Percentiles rank a stretch among this genome's conserved stretches.
Conservation (phyloP, 53 echinoderm and acorn worm genomes). For the Paracentrotus lividus region DNA sequence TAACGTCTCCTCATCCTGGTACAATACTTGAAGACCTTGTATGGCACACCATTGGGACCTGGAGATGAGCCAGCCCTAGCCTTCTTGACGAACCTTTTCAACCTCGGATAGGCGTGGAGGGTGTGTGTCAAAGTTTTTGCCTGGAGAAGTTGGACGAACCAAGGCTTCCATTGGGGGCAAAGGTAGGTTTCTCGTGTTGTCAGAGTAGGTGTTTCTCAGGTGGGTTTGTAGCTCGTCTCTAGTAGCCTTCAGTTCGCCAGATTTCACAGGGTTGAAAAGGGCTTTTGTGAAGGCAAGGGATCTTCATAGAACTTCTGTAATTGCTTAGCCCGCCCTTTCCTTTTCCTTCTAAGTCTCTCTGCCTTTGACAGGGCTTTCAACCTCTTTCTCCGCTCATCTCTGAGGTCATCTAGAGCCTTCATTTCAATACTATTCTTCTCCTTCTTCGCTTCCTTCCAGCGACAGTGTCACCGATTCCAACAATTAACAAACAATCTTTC, state of each 20-base stretch:
- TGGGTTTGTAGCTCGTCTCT: neutral
- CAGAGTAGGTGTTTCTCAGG: neutral
- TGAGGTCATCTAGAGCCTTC: neutral
- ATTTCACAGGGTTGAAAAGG: neutral
- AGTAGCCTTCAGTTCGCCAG: neutral
- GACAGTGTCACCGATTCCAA: too few relatives aligned
- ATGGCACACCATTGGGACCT: conserved; percentile 24
- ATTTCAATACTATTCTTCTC: neutral
- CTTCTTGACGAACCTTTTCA: neutral
- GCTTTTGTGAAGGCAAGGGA: neutral
- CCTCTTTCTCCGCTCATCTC: neutral
- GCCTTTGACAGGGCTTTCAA: neutral
- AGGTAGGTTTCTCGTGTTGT: neutral
- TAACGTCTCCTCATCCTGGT: neutral
- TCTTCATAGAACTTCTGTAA: neutral
- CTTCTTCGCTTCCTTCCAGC: neutral
- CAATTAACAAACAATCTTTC: too few relatives aligned
- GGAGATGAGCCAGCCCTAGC: neutral
- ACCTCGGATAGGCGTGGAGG: conserved; percentile 12
- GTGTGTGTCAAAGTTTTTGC: neutral
- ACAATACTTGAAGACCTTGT: neutral
- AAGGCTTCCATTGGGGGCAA: neutral
- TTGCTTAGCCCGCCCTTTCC: conserved; percentile 1
- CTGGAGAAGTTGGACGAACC: neutral
- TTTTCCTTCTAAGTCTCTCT: neutral